A percentile compares a stretch with the other conserved stretches of the same genome.
These are phyloP conservation scores for Poecilia wingei DNA, from an alignment of 2,797 vertebrate genomes.

Conservation along the genomic window DNA sequence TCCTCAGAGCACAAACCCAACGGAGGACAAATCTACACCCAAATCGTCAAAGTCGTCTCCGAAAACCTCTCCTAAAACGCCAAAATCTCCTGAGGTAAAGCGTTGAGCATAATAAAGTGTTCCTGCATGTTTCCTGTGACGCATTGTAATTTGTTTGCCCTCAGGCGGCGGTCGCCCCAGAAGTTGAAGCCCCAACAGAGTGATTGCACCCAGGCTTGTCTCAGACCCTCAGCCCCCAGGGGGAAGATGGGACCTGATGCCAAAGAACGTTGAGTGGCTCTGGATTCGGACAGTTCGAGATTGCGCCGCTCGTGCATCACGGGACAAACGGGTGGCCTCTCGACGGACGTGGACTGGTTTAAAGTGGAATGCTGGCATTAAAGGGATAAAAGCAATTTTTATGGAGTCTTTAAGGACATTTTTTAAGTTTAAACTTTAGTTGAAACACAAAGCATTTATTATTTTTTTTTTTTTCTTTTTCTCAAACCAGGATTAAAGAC, in stretches of 20 bases:
- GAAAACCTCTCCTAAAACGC: constrained; percentile 52
- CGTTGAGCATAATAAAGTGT: rapidly evolving
- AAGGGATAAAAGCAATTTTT: constrained; percentile 15
- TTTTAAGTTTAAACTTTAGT: constrained; percentile 22
- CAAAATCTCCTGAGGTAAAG: constrained; percentile 68
- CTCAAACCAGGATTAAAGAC: constrained; percentile 23
- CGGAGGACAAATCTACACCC: constrained; percentile 59
- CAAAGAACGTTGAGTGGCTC: constrained; percentile 31
- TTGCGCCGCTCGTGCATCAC: constrained; percentile 32
- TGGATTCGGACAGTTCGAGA: constrained; percentile 41
- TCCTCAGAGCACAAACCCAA: constrained; percentile 60
- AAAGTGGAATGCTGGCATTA: constrained; percentile 19
- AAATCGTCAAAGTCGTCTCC: constrained; percentile 72
- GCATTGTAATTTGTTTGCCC: neutral
- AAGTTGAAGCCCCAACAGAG: constrained; percentile 53
- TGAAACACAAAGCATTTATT: neutral
- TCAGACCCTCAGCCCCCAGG: constrained; percentile 66
- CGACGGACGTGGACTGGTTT: constrained; percentile 17
- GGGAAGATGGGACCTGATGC: constrained; percentile 68
- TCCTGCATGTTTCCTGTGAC: neutral
- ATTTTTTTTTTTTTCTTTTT: constrained; percentile 20
- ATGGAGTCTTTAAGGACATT: constrained; percentile 18
- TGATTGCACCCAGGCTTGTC: constrained; percentile 23
- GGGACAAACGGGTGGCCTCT: constrained; percentile 14
- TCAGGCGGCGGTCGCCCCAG: constrained; percentile 58